Evolutionary conservation across 2,888 invertebrate species (phyloP), one percentile per base, ranked within the genome.

Genomic region (Caenorhabditis macrosperma): DNA sequence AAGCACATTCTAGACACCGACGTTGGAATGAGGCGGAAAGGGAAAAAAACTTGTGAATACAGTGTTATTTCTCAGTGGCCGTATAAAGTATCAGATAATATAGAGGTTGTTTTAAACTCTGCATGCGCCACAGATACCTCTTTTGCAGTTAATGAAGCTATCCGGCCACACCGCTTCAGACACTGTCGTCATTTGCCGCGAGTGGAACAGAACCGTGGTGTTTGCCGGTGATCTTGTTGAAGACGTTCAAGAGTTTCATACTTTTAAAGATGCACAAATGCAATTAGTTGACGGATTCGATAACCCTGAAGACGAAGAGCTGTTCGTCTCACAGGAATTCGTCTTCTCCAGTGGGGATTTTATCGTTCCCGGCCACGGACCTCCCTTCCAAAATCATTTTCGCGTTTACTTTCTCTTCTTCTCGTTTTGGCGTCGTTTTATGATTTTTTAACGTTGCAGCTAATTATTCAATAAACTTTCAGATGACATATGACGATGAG

Each of bases 221-320:
- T 76, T 81, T 5, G 46, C 76, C 55, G 84, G 84, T 52, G 84
- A 84, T 74, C 52, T 84, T 9, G 64, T 84, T 6, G 84, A 84
- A 69, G 71, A 78, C 30, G 63, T 59, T 20, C 50, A 71, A 22
- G 76, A 75, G 22, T 59, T 74, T 20, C 1, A 15, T 2, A 74
- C 50, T 1, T 74, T 74, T 28, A 48, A 74, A 41, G 26, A 64
- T 5, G 15, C 15, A 5, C 41, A 41, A 12, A 24, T 52, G 24
- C 46, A 68, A n/a, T 67, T 78, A 26, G 7, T n/a, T 2, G n/a
- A 17, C 9, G 44, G 44, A 4, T 44, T 46, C 3, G 44, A 55
- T 20, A 26, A 60, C 24, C 28, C 57, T 15, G 64, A 69, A 24
- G 59, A 59, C 10, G 67, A 72, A 10, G 57, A 68, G 6, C 66